A percentile compares a stretch with the other conserved stretches of the same genome.
phyloP scores from a whole-genome alignment of 1,140 invertebrate genomes.

The Planococcus citri region DNA sequence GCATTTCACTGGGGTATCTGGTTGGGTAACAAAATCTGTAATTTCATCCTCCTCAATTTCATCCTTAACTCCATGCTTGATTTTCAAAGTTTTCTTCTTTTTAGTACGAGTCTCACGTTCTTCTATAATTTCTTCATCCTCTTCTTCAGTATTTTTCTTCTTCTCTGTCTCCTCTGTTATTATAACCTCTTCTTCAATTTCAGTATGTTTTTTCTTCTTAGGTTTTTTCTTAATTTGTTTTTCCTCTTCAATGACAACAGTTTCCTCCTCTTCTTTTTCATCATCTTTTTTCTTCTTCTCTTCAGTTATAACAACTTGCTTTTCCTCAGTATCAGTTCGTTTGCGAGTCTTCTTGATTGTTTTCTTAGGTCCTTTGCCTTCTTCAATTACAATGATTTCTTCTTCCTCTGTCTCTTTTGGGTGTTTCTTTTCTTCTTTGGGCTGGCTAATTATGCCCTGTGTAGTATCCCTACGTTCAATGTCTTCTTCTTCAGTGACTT shows the following conservation, averaged over 20 bases:
- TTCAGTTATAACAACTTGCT: constrained; percentile 8
- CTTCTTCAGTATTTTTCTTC: constrained; percentile 23
- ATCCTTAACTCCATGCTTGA: constrained; percentile 30
- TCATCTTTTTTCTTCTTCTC: not conserved
- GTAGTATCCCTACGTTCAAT: not conserved
- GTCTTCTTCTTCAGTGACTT: constrained; percentile 29
- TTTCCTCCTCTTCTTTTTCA: not conserved
- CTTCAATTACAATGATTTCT: not conserved
- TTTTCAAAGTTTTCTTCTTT: constrained; percentile 33
- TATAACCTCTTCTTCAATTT: not conserved
- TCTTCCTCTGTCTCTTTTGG: not conserved
- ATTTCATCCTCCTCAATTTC: constrained; percentile 32
- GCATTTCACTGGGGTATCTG: constrained; percentile 25
- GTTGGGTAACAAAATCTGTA: constrained; percentile 27
- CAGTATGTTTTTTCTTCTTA: constrained; percentile 1
- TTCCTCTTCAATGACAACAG: not conserved
- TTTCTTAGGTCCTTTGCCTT: constrained; percentile 9
- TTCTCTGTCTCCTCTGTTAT: constrained; percentile 21
- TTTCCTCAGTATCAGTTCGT: constrained; percentile 1
- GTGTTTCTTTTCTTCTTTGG: constrained; percentile 5
- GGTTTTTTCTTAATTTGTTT: not conserved
- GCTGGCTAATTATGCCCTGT: not conserved
- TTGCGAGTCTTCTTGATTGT: constrained; percentile 3
- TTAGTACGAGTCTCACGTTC: constrained; percentile 29
- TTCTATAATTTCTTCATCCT: constrained; percentile 26